Evolutionary conservation across 2,797 vertebrate genomes (phyloP).

Genomic region (Melanogrammus aeglefinus): DNA sequence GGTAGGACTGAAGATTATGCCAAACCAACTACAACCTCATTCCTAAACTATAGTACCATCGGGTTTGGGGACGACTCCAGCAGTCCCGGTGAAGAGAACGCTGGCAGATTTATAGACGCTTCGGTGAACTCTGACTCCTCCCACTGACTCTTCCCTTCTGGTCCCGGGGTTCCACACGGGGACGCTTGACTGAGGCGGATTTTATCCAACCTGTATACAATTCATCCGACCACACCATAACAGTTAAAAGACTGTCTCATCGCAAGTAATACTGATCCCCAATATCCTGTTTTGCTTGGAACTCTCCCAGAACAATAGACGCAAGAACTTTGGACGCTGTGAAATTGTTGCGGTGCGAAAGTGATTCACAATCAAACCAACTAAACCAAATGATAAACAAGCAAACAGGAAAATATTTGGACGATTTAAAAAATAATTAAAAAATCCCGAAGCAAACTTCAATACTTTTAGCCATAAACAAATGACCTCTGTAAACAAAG

Average conservation of each 20-base stretch:
- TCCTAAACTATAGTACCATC: background rate
- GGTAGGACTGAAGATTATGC: background rate
- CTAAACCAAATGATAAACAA: too few relatives aligned
- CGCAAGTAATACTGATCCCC: background rate
- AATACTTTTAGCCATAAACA: too few relatives aligned
- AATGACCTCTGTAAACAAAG: too few relatives aligned
- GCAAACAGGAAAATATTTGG: too few relatives aligned
- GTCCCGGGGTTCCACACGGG: background rate
- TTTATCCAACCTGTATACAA: background rate
- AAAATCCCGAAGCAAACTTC: too few relatives aligned
- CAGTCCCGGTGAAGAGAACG: background rate
- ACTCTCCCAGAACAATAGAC: too few relatives aligned
- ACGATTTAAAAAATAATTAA: too few relatives aligned
- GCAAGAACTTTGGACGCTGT: too few relatives aligned
- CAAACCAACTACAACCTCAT: background rate
- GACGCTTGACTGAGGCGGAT: background rate
- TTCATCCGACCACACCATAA: background rate
- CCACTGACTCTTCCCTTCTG: too few relatives aligned
- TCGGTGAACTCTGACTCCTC: background rate
- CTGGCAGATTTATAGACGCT: background rate
- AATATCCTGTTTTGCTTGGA: background rate
- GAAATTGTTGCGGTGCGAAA: too few relatives aligned
- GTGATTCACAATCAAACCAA: too few relatives aligned
- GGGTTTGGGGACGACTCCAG: background rate
- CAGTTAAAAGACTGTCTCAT: background rate